These are phyloP conservation scores for Hoplias malabaricus DNA, from an alignment of 2,113 vertebrate genomes.

Conservation along the genomic window DNA sequence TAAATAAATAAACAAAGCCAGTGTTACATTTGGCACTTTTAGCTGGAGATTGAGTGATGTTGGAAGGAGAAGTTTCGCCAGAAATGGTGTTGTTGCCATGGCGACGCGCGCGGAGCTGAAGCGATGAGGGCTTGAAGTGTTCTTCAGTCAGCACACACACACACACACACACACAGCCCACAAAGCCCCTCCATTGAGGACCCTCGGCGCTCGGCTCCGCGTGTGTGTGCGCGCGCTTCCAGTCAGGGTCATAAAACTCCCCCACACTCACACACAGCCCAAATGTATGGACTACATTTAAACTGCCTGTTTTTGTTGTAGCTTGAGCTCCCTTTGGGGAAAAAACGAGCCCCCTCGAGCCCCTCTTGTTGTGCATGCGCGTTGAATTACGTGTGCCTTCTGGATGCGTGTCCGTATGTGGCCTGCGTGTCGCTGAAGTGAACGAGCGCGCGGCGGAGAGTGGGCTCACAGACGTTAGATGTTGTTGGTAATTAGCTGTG, in stretches of 20 bases:
- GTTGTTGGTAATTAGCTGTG: conserved; percentile 25
- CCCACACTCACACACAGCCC: background rate
- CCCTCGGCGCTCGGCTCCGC: background rate
- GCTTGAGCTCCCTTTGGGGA: background rate
- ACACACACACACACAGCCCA: conserved; percentile 13
- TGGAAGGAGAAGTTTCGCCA: conserved; percentile 30
- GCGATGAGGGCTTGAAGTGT: conserved; percentile 27
- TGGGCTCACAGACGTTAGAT: conserved; percentile 1
- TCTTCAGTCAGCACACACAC: conserved; percentile 35
- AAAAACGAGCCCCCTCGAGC: background rate
- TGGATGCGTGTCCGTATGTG: background rate
- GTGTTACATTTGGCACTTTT: conserved; percentile 11
- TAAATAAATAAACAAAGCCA: too few species aligned
- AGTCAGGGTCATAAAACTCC: conserved; percentile 13
- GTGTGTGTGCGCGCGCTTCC: background rate
- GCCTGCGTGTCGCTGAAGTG: background rate
- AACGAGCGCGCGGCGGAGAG: background rate
- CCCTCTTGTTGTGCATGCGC: background rate
- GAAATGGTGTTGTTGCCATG: conserved; percentile 25
- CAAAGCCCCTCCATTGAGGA: conserved; percentile 13
- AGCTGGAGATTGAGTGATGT: conserved; percentile 16
- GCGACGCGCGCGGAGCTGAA: conserved; percentile 26
- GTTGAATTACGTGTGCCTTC: background rate
- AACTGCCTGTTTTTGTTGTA: background rate
- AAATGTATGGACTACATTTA: conserved; percentile 10